Percentiles rank a stretch among this genome's conserved stretches.
Conservation (phyloP, 2,113 vertebrate species). For the Alectura lathami region DNA sequence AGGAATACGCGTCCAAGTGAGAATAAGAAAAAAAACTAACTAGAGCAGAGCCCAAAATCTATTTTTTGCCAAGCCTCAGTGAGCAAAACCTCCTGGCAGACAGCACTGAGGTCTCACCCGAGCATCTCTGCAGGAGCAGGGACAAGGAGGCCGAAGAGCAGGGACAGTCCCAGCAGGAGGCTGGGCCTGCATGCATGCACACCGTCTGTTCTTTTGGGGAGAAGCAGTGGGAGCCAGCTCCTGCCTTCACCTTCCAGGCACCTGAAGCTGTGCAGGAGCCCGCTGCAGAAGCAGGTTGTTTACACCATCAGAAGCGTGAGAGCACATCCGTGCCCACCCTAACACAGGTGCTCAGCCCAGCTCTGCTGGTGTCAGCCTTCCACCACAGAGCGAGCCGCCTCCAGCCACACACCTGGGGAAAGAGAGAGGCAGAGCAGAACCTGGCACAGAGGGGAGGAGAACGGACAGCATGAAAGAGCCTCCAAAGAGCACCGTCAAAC, state of each 20-base stretch:
- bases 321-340: background rate
- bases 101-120: background rate
- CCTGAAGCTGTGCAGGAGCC: slow-evolving; percentile 3
- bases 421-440: background rate
- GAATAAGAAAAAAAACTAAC: background rate
- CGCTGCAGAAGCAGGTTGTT: too few species aligned
- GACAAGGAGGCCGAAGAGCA: background rate
- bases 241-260: background rate
- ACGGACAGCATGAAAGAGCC: too few species aligned
- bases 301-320: rapidly evolving
- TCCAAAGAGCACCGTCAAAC: background rate
- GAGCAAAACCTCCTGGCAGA: background rate
- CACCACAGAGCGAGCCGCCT: background rate
- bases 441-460: rapidly evolving
- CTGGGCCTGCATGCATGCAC: background rate
- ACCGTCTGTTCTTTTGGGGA: background rate
- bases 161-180: background rate
- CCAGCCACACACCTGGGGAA: background rate
- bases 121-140: background rate
- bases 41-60: background rate
- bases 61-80: background rate
- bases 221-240: background rate
- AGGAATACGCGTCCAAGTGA: background rate
- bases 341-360: background rate
- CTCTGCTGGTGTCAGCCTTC: background rate